phyloP scores from a whole-genome alignment of 53 echinoderm and acorn worm species.

The Echinarachnius parma region DNA sequence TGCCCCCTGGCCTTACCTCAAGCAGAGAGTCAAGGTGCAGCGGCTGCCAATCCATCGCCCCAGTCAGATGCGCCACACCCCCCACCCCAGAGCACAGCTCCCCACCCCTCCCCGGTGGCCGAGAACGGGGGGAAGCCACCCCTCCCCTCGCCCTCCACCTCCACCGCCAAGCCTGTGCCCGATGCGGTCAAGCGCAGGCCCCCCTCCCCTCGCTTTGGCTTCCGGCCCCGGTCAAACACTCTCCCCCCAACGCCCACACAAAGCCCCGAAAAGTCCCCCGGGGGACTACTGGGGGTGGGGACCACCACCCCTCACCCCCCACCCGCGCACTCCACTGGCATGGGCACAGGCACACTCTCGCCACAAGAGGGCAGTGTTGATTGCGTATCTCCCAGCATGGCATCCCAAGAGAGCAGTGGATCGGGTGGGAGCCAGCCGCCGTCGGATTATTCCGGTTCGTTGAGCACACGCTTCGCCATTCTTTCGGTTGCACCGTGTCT shows the following conservation, averaged over 20 bases:
- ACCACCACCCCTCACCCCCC: conserved; percentile 24
- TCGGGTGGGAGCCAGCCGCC: conserved; percentile 59
- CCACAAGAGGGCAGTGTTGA: conserved; percentile 42
- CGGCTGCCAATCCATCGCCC: conserved; percentile 16
- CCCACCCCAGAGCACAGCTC: not conserved
- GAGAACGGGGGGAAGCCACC: conserved; percentile 3
- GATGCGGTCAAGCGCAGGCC: conserved; percentile 55
- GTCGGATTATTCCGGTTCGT: conserved; percentile 89
- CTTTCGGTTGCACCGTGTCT: no score
- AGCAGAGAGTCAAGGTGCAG: conserved; percentile 28
- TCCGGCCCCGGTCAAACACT: conserved; percentile 55
- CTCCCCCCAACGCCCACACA: conserved; percentile 47
- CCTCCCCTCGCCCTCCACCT: conserved; percentile 22
- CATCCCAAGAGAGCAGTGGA: conserved; percentile 79
- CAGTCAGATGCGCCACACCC: conserved; percentile 42
- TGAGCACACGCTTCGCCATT: conserved; percentile 4
- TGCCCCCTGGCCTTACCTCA: conserved; percentile 1
- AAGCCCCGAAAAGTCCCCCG: conserved; percentile 12
- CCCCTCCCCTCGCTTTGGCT: conserved; percentile 53
- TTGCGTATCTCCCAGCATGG: conserved; percentile 61
- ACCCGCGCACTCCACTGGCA: conserved; percentile 22
- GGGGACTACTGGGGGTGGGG: conserved; percentile 9
- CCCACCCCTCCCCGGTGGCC: conserved; percentile 10
- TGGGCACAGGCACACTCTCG: conserved; percentile 10
- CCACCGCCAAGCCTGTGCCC: conserved; percentile 32